Percentiles rank a stretch among this genome's conserved stretches.
phyloP scores from a whole-genome alignment of 2,797 vertebrate species.

The Chanos chanos region DNA sequence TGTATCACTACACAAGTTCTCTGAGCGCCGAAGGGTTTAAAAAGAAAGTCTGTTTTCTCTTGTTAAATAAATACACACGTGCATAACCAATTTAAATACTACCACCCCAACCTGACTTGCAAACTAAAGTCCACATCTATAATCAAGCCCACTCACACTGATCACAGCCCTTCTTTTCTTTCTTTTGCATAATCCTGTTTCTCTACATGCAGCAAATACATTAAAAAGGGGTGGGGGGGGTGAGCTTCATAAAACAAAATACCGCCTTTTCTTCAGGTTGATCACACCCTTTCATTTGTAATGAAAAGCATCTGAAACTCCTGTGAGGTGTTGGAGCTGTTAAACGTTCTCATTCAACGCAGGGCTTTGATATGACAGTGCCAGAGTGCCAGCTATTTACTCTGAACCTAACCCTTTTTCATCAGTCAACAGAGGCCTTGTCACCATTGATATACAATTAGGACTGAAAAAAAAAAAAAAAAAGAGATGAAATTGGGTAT shows the following conservation, averaged over 20 bases:
- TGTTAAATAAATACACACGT: no score
- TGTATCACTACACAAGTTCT: no score
- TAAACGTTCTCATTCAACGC: not conserved
- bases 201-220: no score
- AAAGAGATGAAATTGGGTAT: constrained; percentile 24
- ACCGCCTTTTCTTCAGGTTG: constrained; percentile 4
- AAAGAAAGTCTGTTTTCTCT: no score
- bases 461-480: no score
- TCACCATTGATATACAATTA: constrained; percentile 36
- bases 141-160: no score
- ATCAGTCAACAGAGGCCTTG: constrained; percentile 39
- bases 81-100: no score
- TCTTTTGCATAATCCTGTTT: no score
- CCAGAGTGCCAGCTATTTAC: constrained; percentile 25
- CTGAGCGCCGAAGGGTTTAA: no score
- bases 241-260: constrained; percentile 1
- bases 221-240: not conserved
- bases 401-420: constrained; percentile 20
- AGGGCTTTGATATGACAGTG: constrained; percentile 35
- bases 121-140: no score
- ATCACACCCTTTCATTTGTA: constrained; percentile 25
- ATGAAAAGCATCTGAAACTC: constrained; percentile 10
- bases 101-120: no score
- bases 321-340: not conserved
- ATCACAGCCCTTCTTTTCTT: no score